These are phyloP conservation scores for Bombycilla garrulus DNA, from an alignment of 2,113 vertebrate genomes.

Conservation along the genomic window DNA sequence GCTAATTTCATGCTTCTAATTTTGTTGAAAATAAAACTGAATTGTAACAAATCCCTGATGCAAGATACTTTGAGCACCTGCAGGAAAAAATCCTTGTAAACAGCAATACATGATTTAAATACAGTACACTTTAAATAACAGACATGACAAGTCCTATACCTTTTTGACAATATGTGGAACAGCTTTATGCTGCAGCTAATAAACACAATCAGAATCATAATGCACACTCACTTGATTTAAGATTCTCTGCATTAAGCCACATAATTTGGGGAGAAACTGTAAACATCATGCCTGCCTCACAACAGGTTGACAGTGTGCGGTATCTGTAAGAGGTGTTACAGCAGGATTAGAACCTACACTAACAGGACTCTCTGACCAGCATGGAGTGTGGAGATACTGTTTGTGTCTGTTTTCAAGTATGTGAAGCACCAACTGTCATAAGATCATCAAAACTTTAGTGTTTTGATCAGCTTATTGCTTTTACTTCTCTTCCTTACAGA, in stretches of 20 bases:
- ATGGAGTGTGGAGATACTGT: constrained; percentile 4
- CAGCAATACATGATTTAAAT: constrained; percentile 55
- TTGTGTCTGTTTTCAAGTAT: constrained; percentile 65
- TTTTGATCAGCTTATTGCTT: constrained; percentile 57
- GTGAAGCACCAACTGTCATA: constrained; percentile 67
- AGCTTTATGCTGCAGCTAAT: constrained; percentile 57
- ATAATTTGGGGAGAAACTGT: constrained; percentile 12
- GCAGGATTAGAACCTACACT: background rate
- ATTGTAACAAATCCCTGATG: constrained; percentile 75
- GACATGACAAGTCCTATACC: constrained; percentile 44
- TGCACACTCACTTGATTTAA: constrained; percentile 47
- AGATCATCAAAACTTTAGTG: constrained; percentile 41
- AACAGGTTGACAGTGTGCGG: constrained; percentile 39
- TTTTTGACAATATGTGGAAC: constrained; percentile 44
- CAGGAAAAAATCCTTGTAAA: constrained; percentile 74
- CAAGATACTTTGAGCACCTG: constrained; percentile 71
- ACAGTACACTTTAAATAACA: constrained; percentile 75
- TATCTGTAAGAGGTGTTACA: background rate
- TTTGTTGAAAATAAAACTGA: constrained; percentile 66
- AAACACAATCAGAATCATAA: constrained; percentile 50
- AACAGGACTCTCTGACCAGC: background rate
- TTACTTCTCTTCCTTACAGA: constrained; percentile 7
- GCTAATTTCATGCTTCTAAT: constrained; percentile 56
- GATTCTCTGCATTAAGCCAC: constrained; percentile 48
- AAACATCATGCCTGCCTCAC: constrained; percentile 52